Percentiles rank a stretch among this genome's conserved stretches.
These are phyloP conservation scores for Trichopoda pennipes DNA, from an alignment of 2,888 invertebrate genomes.

Conservation along the genomic window DNA sequence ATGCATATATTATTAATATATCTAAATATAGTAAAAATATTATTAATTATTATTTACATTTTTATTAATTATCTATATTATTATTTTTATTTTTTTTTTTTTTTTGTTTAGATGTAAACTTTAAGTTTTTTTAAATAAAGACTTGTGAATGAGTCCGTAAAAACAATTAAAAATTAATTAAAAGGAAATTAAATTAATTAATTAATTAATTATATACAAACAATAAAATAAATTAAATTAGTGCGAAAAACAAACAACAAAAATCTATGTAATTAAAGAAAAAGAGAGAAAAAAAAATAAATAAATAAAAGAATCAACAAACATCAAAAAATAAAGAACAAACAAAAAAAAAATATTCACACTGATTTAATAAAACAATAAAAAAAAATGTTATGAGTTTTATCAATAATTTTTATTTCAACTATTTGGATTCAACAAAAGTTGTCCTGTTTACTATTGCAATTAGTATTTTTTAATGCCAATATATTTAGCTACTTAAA, in stretches of 20 bases:
- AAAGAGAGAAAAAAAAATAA: no score
- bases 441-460: no score
- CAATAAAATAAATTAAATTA: constrained; percentile 70
- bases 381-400: neutral
- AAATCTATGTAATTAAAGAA: constrained; percentile 64
- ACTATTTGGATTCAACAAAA: neutral
- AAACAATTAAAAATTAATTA: constrained; percentile 35
- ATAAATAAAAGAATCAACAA: constrained; percentile 52
- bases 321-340: constrained; percentile 42
- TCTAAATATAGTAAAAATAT: constrained; percentile 68
- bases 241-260: constrained; percentile 65
- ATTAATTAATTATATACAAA: constrained; percentile 66
- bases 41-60: constrained; percentile 68
- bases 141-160: constrained; percentile 67
- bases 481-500: no score
- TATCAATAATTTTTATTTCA: neutral
- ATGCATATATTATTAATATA: constrained; percentile 68
- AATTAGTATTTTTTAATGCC: no score
- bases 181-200: constrained; percentile 61
- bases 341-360: constrained; percentile 67
- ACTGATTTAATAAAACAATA: constrained; percentile 62
- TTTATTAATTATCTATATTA: constrained; percentile 65
- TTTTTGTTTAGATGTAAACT: constrained; percentile 68
- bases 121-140: constrained; percentile 66
- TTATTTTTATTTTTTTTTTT: constrained; percentile 64